A percentile compares a stretch with the other conserved stretches of the same genome.
phyloP scores from a whole-genome alignment of 2,888 invertebrate species.

The Hedya salicella region DNA sequence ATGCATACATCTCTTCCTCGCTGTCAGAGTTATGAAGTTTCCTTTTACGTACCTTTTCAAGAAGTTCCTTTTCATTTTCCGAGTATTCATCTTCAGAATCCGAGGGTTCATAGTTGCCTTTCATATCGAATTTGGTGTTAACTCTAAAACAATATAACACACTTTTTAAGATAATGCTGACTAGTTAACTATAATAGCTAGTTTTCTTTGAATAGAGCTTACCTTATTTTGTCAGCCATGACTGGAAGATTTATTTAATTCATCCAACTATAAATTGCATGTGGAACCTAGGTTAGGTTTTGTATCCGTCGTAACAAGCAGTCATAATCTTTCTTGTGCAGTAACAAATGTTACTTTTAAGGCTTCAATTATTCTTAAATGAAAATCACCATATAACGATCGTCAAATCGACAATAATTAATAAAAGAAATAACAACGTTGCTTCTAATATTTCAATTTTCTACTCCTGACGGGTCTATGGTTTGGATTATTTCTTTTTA shows the following conservation, averaged over 20 bases:
- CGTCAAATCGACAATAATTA: neutral
- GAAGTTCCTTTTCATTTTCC: conserved; percentile 86
- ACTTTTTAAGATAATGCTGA: neutral
- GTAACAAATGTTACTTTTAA: too few relatives aligned
- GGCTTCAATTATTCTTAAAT: too few relatives aligned
- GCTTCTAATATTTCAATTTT: conserved; percentile 3
- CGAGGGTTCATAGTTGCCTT: conserved; percentile 86
- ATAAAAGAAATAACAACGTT: conserved; percentile 2
- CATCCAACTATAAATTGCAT: conserved; percentile 28
- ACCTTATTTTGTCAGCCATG: conserved; percentile 77
- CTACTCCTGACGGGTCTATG: neutral
- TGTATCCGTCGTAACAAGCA: conserved; percentile 9
- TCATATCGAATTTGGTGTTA: conserved; percentile 69
- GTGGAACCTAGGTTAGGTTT: conserved; percentile 39
- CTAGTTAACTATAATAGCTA: neutral
- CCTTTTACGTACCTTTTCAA: conserved; percentile 85
- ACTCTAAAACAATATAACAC: conserved; percentile 63
- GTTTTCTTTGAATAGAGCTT: conserved; percentile 41
- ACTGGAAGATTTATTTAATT: conserved; percentile 13
- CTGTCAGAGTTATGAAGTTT: conserved; percentile 82
- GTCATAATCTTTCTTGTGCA: neutral
- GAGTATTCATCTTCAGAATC: conserved; percentile 91
- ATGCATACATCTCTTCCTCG: conserved; percentile 87
- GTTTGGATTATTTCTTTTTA: neutral
- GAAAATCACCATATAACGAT: neutral